Base-by-base conservation (phyloP, 1,140 invertebrate species). In the Drosophila insularis region DNA sequence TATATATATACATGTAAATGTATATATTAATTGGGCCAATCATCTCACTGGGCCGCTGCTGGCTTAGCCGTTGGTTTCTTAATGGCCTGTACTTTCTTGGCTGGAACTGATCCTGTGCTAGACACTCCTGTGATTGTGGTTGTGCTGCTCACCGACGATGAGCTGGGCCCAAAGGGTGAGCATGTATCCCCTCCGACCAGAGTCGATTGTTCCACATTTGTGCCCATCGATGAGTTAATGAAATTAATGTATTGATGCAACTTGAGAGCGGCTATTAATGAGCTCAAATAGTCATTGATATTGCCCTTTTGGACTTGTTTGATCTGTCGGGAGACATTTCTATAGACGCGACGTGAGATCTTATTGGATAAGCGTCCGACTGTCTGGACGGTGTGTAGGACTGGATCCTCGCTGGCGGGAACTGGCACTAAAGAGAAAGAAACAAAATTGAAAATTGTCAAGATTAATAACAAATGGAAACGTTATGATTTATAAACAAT, bases 301-400 rank as follows among this genome's bases (percentile, higher is more conserved):
- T 95, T 94, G 77, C 93, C 93, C 32, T 92, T 92, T 43, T 93
- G 93, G 4, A 95, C 90, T 23, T 93, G 93, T 66, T 93, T 93
- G 81, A 95, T 92, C 71, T 94, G 94, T 60, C 91, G 82, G 27
- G 94, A 92, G 54, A 95, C 93, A 89, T 94, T 94, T 65, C 93
- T 87, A 92, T 95, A 95, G 40, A 96, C 93, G 39, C 95, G 93
- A 37, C 94, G 92, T 32, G 95, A 94, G 19, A 95, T 94, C 92
- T 95, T 95, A 69, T 95, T 94, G 40, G 95, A 95, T 64, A 96
- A 92, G 13, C 94, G 92, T 3, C 95, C 95, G 27, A 96, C 94
- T 0, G 95, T 95, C 92, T 95, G 95, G 35, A 95, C 93, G 5
- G 95, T 94, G 91, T 95, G 94, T 54, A 95, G 80, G 11, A 95